phyloP scores from a whole-genome alignment of 2,888 invertebrate genomes.

The Vesta saturnalis region DNA sequence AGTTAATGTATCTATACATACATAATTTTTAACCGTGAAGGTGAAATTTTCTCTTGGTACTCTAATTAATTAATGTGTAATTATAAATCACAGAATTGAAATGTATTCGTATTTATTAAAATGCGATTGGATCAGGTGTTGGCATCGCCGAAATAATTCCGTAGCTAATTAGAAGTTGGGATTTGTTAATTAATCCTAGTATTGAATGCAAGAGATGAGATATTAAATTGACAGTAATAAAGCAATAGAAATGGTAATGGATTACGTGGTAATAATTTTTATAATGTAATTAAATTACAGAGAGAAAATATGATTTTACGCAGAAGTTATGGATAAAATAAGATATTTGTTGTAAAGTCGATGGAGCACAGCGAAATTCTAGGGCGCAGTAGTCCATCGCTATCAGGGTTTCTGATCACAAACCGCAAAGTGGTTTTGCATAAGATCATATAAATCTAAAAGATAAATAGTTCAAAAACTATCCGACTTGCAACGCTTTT shows the following conservation, averaged over 20 bases:
- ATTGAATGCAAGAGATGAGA: neutral
- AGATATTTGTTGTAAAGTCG: constrained; percentile 7
- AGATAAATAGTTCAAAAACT: neutral
- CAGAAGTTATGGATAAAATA: neutral
- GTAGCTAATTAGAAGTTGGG: neutral
- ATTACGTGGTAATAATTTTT: too few species aligned
- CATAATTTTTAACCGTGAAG: too few species aligned
- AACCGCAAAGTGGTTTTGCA: neutral
- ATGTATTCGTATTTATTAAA: neutral
- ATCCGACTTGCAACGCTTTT: neutral
- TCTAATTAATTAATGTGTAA: neutral
- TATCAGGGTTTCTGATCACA: neutral
- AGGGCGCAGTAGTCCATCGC: neutral
- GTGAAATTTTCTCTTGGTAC: neutral
- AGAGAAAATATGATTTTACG: neutral
- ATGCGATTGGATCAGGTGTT: neutral
- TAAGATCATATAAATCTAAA: neutral
- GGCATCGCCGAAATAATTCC: neutral
- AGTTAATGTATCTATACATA: neutral
- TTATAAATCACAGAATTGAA: neutral
- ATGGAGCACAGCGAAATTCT: neutral
- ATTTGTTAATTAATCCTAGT: neutral
- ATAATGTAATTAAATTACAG: too few species aligned
- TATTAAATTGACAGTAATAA: neutral
- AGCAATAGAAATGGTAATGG: neutral